Conservation (phyloP, 2,888 invertebrate species). For the Chirona hameri region DNA sequence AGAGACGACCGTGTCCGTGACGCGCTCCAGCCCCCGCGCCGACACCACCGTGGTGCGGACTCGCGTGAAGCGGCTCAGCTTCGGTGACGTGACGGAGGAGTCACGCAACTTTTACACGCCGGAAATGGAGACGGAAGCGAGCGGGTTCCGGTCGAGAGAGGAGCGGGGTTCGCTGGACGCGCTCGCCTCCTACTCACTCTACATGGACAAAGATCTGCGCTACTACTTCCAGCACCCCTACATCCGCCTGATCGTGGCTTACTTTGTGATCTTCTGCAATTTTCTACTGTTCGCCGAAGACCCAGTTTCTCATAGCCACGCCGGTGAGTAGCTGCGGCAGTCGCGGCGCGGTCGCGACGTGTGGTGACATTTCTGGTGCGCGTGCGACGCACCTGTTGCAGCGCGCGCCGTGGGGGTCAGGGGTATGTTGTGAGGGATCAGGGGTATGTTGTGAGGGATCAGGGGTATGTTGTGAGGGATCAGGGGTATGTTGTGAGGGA, state of each 20-base stretch:
- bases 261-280: constrained; percentile 53
- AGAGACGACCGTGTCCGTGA: background rate
- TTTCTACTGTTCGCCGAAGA: constrained; percentile 55
- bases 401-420: too few relatives aligned
- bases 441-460: too few relatives aligned
- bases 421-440: too few relatives aligned
- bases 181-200: constrained; percentile 46
- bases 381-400: too few relatives aligned
- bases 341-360: too few relatives aligned
- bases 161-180: constrained; percentile 43
- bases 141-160: background rate
- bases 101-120: constrained; percentile 39
- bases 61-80: constrained; percentile 38
- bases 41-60: constrained; percentile 37
- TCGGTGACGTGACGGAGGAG: constrained; percentile 37
- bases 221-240: constrained; percentile 55
- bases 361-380: too few relatives aligned
- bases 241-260: constrained; percentile 50
- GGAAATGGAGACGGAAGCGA: constrained; percentile 34
- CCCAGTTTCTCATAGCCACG: constrained; percentile 52
- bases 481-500: too few relatives aligned
- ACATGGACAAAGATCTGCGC: constrained; percentile 50
- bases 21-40: constrained; percentile 14
- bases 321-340: constrained; percentile 39
- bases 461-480: too few relatives aligned